A percentile compares a stretch with the other conserved stretches of the same genome.
Conservation (phyloP, 2,113 vertebrate species). For the Riparia riparia region DNA sequence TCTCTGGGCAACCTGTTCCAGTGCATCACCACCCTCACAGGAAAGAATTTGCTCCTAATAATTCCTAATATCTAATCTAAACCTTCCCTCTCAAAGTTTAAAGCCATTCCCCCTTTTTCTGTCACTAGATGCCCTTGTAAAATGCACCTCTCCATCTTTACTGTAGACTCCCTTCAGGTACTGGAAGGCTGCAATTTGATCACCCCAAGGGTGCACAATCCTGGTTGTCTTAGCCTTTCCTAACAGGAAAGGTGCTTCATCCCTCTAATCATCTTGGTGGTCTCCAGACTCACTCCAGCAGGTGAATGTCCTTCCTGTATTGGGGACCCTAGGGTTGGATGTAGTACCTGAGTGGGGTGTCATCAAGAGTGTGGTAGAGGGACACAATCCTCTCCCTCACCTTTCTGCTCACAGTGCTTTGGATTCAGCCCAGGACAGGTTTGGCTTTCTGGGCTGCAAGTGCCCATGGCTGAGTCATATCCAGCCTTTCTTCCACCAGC, state of each 20-base stretch:
- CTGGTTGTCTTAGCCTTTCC: not conserved
- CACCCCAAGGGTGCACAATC: not conserved
- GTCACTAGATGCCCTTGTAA: not conserved
- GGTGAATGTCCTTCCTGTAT: not conserved
- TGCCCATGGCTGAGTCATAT: not conserved
- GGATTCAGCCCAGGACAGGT: not conserved
- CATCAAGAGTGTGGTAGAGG: not conserved
- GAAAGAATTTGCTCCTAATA: not conserved
- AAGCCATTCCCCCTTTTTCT: not conserved
- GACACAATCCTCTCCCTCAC: not conserved
- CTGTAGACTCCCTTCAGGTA: not conserved
- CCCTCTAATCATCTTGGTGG: not conserved
- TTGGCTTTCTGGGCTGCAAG: not conserved
- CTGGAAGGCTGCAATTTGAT: not conserved
- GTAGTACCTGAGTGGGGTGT: not conserved
- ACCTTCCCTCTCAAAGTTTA: rapidly evolving
- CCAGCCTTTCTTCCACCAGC: not conserved
- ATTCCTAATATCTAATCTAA: not conserved
- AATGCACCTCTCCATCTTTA: not conserved
- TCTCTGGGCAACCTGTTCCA: not conserved
- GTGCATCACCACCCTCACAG: not conserved
- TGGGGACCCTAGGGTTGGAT: not conserved
- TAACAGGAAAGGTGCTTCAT: not conserved
- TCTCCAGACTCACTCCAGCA: not conserved
- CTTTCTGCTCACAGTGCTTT: not conserved